Evolutionary conservation across 2,888 invertebrate species (phyloP).

Genomic region (Agriopis marginaria): DNA sequence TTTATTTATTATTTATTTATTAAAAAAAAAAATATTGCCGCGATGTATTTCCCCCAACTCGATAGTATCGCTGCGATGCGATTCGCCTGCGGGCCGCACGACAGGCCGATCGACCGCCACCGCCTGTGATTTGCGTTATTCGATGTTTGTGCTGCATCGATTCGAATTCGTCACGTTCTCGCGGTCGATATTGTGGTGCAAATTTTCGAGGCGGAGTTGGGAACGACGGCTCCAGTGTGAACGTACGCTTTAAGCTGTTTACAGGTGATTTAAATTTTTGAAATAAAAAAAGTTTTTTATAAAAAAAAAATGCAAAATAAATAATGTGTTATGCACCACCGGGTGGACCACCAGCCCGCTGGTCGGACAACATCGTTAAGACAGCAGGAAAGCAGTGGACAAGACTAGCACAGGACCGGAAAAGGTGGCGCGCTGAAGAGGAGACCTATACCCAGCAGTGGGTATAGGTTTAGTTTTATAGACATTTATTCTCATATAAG

Average conservation of each 20-base stretch:
- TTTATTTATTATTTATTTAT: too few relatives aligned
- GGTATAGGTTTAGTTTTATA: too few relatives aligned
- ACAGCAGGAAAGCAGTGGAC: too few relatives aligned
- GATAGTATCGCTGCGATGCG: conserved; percentile 45
- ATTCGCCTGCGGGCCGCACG: conserved; percentile 64
- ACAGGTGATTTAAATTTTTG: conserved; percentile 38
- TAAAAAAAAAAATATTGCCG: conserved; percentile 20
- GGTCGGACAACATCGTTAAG: too few relatives aligned
- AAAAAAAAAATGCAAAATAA: too few relatives aligned
- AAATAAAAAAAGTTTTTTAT: too few relatives aligned
- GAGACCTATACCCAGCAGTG: too few relatives aligned
- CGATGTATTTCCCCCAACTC: conserved; percentile 48
- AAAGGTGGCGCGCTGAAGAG: too few relatives aligned
- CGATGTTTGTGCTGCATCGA: conserved; percentile 69
- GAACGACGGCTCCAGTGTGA: conserved; percentile 63
- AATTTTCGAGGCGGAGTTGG: conserved; percentile 70
- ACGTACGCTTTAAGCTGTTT: conserved; percentile 39
- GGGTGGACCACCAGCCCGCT: too few relatives aligned
- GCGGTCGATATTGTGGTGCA: conserved; percentile 62
- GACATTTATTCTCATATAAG: too few relatives aligned
- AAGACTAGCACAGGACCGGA: too few relatives aligned
- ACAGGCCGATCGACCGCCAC: conserved; percentile 60
- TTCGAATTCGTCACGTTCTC: conserved; percentile 74
- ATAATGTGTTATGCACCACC: too few relatives aligned
- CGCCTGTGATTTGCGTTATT: conserved; percentile 70